Conservation (phyloP, 1,140 invertebrate genomes). For the Achatina immaculata region DNA sequence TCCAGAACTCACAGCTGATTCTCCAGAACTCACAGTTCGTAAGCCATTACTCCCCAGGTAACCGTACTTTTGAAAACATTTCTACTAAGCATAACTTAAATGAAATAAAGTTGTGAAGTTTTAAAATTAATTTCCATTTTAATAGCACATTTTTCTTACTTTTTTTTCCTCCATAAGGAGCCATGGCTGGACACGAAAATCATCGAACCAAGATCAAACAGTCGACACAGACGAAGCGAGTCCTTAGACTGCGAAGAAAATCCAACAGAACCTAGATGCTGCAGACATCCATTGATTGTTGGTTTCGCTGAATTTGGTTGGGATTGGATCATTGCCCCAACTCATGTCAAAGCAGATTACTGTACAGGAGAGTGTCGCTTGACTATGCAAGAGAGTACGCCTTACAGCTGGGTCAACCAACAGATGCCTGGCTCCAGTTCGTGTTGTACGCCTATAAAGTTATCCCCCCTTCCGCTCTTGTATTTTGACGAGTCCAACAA, state of each 20-base stretch:
- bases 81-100: too few species aligned
- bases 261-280: conserved; percentile 75
- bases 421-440: conserved; percentile 77
- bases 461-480: conserved; percentile 91
- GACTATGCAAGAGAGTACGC: conserved; percentile 76
- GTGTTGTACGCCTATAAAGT: conserved; percentile 94
- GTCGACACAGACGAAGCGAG: conserved; percentile 73
- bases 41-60: too few species aligned
- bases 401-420: conserved; percentile 88
- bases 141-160: too few species aligned
- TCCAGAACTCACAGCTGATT: too few species aligned
- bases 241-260: conserved; percentile 47
- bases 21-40: too few species aligned
- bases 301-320: conserved; percentile 91
- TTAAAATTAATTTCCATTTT: too few species aligned
- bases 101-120: too few species aligned
- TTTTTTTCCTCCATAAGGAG: conserved; percentile 43
- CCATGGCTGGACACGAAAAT: conserved; percentile 89
- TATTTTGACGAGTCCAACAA: conserved; percentile 92
- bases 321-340: conserved; percentile 93
- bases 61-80: too few species aligned
- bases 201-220: conserved; percentile 74
- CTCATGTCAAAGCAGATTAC: conserved; percentile 60
- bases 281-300: conserved; percentile 91
- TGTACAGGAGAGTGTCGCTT: conserved; percentile 58